Base-by-base conservation (phyloP, 2,797 vertebrate genomes). In the Decapterus maruadsi region DNA sequence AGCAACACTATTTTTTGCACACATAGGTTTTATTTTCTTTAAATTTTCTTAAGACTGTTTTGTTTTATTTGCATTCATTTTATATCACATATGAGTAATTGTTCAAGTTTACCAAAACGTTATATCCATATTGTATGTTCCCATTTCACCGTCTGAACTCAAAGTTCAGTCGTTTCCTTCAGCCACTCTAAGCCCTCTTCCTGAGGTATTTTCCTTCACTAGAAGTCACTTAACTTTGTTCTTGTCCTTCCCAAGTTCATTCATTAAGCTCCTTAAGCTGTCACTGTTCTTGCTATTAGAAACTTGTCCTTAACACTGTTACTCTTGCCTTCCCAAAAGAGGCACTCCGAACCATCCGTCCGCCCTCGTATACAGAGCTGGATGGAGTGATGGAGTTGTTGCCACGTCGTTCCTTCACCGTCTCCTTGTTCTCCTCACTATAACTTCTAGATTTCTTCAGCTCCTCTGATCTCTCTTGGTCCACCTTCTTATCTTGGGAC, bases 271-370 rank as follows among this genome's bases (percentile, higher is more conserved):
- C 31, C n/a, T 57, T 76, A 74, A 77, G 64, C 22, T 1, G 0
- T 48, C 26, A 1, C 40, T 51, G n/a, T 63, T 78, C 57, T 68
- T 51, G 12, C 40, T 69, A 82, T 84, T 93, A 95, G 71, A 95
- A 86, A 91, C 93, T 94, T 16, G 94, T 95, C 86, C 91, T 92
- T 58, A 95, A 50, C 10, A 94, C 91, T 0, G 93, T 94, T 14
- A 95, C 91, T 62, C 93, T 85, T 3, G 93, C 73, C 56, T 89
- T 93, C 51, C 89, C 84, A 22, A 93, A 93, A 60, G 89, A 91
- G 16, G 85, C 83, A 6, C 84, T 91, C 61, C 74, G 87, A 60
- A 70, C 79, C 22, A 81, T 56, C 5, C 68, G 19, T 20, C 68
- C 57, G 0, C 48, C 59, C n/a, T 91, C 77, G 4, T 36, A 46